phyloP scores from a whole-genome alignment of 2,888 invertebrate species.

The Hirtodrosophila cameraria region DNA sequence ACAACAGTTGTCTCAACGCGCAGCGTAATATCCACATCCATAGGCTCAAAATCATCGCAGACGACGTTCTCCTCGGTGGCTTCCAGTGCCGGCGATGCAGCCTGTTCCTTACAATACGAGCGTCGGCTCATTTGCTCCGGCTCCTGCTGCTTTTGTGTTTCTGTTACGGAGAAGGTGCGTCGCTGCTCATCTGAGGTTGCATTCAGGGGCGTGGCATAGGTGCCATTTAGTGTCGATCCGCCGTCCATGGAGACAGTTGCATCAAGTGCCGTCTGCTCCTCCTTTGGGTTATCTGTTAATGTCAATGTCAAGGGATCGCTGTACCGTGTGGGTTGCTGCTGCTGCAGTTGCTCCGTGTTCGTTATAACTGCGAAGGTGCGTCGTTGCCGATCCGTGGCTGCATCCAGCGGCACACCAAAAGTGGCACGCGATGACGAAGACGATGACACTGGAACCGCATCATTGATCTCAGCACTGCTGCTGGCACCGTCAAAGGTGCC shows the following conservation, averaged over 20 bases:
- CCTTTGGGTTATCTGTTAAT: background rate
- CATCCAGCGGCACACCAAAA: constrained; percentile 22
- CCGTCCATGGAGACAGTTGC: constrained; percentile 5
- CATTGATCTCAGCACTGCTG: background rate
- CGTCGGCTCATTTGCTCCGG: constrained; percentile 28
- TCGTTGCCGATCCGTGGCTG: constrained; percentile 1
- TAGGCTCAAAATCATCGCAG: constrained; percentile 58
- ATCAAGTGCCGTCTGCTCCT: background rate
- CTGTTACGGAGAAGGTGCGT: constrained; percentile 30
- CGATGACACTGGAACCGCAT: background rate
- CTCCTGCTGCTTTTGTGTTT: background rate
- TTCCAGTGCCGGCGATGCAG: constrained; percentile 43
- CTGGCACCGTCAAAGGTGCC: constrained; percentile 42
- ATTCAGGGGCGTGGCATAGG: constrained; percentile 25
- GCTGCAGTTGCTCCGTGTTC: background rate
- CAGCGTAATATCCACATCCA: constrained; percentile 75
- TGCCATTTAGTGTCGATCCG: constrained; percentile 8
- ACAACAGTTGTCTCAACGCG: constrained; percentile 1
- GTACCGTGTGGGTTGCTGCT: background rate
- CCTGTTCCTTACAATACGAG: constrained; percentile 44
- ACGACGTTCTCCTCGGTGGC: constrained; percentile 45
- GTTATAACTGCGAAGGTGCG: constrained; percentile 32
- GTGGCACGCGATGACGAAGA: constrained; percentile 9
- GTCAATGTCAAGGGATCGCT: too few relatives aligned
- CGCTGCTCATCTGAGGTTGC: constrained; percentile 11